Base-by-base conservation (phyloP, 2,113 vertebrate species). In the Spea multiplicata region DNA sequence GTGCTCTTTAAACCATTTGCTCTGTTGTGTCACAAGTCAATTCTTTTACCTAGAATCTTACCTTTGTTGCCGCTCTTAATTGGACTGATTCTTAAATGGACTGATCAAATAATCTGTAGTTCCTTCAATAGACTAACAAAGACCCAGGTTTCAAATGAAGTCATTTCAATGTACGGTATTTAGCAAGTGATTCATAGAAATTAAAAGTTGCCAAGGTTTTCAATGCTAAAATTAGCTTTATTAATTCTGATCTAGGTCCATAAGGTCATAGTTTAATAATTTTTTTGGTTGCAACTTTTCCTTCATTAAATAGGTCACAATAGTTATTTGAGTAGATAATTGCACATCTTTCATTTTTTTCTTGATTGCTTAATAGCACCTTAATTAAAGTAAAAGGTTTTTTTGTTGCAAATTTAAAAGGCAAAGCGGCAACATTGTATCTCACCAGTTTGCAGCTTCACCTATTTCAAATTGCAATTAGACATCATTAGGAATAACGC, bases 251-350 rank as follows among this genome's bases (percentile, higher is more conserved):
- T 47, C 16, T 13, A 48, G 57, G 62, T 48, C 44, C 30, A 81
- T 47, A 50, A 12, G 46, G 69, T 8, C 50, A 73, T 59, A 47
- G 65, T 81, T 71, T 75, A 68, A 53, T 64, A 81, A 52, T 50
- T 10, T 12, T 76, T 68, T 8, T 49, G 30, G 30, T 30, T 30
- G 10, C 13, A 30, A n/a, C 13, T 69, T 65, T 49, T 64, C 49
- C 66, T 70, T 16, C n/a, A 74, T 78, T 78, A 64, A 44, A 7
- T 74, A 52, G 74, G 75, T 78, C 72, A 69, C n/a, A 73, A 70
- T 49, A 47, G 8, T 74, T 44, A 67, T 82, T 78, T 66, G 67
- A 66, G 53, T 53, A 55, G 52, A 59, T 81, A 77, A 81, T 81
- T 81, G 80, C 53, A 73, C 70, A 76, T 30, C 5, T 57, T 77